Evolutionary conservation across 2,113 vertebrate genomes (phyloP).

Genomic region (Progne subis): DNA sequence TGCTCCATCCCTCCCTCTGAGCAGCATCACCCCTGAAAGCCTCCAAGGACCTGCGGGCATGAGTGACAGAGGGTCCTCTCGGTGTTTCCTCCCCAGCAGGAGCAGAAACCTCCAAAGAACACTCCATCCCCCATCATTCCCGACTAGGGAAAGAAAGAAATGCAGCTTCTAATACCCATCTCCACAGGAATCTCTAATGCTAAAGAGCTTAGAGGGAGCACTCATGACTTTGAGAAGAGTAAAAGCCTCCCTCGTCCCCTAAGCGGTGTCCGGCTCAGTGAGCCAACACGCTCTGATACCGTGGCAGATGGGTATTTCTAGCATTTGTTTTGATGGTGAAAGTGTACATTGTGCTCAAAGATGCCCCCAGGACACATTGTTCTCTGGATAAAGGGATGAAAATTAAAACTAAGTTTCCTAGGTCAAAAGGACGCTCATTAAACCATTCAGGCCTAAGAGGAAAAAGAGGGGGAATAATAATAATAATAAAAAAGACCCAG

Average conservation of each 20-base stretch:
- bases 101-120: not conserved
- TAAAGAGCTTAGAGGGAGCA: conserved; percentile 51
- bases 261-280: conserved; percentile 63
- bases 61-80: not conserved
- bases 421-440: conserved; percentile 58
- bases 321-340: conserved; percentile 67
- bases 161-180: not conserved
- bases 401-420: conserved; percentile 65
- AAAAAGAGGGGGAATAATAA: not conserved
- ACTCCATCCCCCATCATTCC: not conserved
- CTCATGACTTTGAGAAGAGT: conserved; percentile 62
- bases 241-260: conserved; percentile 55
- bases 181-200: conserved; percentile 40
- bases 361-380: conserved; percentile 69
- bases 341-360: conserved; percentile 63
- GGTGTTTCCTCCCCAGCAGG: not conserved
- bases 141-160: not conserved
- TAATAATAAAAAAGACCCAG: not conserved
- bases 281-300: conserved; percentile 52
- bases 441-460: not conserved
- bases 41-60: rapidly evolving
- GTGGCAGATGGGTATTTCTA: conserved; percentile 62
- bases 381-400: conserved; percentile 44
- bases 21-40: not conserved
- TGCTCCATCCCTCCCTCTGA: not conserved